Evolutionary conservation across 2,888 invertebrate species (phyloP), one percentile per base, ranked within the genome.

Genomic region (Ephialtes manifestator): DNA sequence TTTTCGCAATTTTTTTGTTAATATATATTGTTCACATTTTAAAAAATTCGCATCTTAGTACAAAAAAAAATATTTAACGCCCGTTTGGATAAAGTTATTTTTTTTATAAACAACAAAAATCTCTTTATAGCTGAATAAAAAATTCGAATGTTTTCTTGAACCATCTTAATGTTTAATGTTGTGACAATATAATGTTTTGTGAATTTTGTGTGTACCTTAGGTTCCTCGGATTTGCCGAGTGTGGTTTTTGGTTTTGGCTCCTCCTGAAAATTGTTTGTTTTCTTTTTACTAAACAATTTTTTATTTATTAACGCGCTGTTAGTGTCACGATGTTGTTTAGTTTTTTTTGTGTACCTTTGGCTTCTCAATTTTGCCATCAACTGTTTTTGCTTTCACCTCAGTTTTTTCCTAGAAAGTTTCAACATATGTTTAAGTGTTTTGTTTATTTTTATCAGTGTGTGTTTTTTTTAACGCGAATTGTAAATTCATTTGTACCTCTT

Each of bases 281-380:
- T 53, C 18, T 80, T 55, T 71, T 65, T 55, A 53, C 18, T 67
- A 3, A 5, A 43, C n/a, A 4, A 71, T 28, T 46, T 68, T 60
- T 28, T 35, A n/a, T n/a, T 28, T 15, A 28, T 31, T 15, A 65
- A 39, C 15, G 31, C 48, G 46, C 28, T 24, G 11, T 68, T 51
- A 63, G 35, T 18, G 18, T 74, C 10, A 4, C 7, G 28, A 35
- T 39, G 46, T 46, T 46, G 46, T 72, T 43, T 10, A 82, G 55
- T 13, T 75, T 72, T 72, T 76, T 76, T 60, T 72, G 83, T 88
- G 83, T 92, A 92, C 91, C 91, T 92, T 90, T 13, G 84, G 20
- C 80, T 89, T 89, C 43, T 86, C 89, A 58, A 87, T 76, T 80
- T 88, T 88, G 24, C n/a, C 76, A 51, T 83, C 85, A 55, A 83